Percentiles rank a stretch among this genome's conserved stretches.
Evolutionary conservation across 2,113 vertebrate genomes (phyloP).

Genomic region (Nematolebias whitei): DNA sequence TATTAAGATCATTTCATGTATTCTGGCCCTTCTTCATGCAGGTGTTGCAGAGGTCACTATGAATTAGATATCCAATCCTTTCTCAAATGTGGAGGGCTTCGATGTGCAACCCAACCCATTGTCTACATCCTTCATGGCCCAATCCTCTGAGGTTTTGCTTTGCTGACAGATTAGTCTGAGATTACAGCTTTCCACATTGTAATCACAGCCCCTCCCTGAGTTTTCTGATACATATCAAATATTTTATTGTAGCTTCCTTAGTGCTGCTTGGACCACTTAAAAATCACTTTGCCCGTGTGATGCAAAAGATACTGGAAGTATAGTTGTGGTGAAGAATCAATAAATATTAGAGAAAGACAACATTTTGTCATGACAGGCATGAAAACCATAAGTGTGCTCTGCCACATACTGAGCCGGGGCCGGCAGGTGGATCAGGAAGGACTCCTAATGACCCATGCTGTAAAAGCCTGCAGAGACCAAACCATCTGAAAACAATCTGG

Average conservation of each 20-base stretch:
- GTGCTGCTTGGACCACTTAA: constrained; percentile 13
- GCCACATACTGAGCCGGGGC: constrained; percentile 57
- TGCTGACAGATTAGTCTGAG: constrained; percentile 52
- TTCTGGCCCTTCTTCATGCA: constrained; percentile 13
- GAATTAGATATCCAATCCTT: constrained; percentile 46
- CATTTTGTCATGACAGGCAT: constrained; percentile 52
- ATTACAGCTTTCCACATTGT: constrained; percentile 52
- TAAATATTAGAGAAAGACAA: constrained; percentile 64
- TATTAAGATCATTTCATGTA: constrained; percentile 24
- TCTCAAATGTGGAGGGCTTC: constrained; percentile 14
- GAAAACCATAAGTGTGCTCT: constrained; percentile 52
- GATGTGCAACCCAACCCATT: constrained; percentile 38
- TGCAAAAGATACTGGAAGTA: constrained; percentile 32
- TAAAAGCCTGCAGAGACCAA: constrained; percentile 39
- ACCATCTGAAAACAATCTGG: constrained; percentile 49
- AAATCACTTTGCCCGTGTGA: constrained; percentile 26
- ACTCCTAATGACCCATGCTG: constrained; percentile 54
- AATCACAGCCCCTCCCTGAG: neutral
- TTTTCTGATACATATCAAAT: constrained; percentile 2
- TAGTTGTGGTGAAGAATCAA: constrained; percentile 65
- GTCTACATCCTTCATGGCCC: constrained; percentile 31
- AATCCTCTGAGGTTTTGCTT: constrained; percentile 20
- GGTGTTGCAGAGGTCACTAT: constrained; percentile 39
- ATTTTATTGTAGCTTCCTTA: constrained; percentile 4
- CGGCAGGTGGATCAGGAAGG: constrained; percentile 38